Conservation (phyloP, 2,888 invertebrate genomes). For the Scrobipalpa atriplicella region DNA sequence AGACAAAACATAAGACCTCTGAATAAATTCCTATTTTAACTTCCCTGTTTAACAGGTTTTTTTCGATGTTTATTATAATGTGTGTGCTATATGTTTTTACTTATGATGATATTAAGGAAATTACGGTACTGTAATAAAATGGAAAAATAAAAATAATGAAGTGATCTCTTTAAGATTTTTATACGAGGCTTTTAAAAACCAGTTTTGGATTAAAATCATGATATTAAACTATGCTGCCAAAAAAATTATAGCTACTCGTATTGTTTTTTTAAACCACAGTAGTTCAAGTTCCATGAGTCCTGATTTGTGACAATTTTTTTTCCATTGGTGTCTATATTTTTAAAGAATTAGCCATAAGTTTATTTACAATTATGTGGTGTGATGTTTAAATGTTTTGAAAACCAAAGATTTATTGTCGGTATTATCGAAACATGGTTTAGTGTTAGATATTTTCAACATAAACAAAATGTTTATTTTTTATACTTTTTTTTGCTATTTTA, state of each 20-base stretch:
- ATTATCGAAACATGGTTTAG: conserved; percentile 32
- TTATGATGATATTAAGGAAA: too few relatives aligned
- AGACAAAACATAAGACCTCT: not conserved
- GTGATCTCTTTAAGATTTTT: conserved; percentile 16
- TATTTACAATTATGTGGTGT: conserved; percentile 38
- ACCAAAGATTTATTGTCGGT: conserved; percentile 64
- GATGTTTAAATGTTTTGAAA: conserved; percentile 46
- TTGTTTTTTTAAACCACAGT: not conserved
- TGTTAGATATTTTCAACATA: not conserved
- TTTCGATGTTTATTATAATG: not conserved
- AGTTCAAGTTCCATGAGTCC: not conserved
- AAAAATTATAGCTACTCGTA: not conserved
- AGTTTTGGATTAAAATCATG: conserved; percentile 3
- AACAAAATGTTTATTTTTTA: not conserved
- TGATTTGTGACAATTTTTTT: not conserved
- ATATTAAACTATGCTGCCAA: conserved; percentile 21
- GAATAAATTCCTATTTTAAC: not conserved
- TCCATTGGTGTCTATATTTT: conserved; percentile 11
- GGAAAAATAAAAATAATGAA: not conserved
- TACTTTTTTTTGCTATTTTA: not conserved
- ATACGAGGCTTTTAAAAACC: conserved; percentile 27
- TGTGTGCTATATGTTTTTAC: not conserved
- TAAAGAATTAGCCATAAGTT: conserved; percentile 35
- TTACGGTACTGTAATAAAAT: not conserved
- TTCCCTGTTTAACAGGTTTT: not conserved